These are phyloP conservation scores for Cydia strobilella DNA, from an alignment of 1,140 invertebrate genomes.

Conservation along the genomic window DNA sequence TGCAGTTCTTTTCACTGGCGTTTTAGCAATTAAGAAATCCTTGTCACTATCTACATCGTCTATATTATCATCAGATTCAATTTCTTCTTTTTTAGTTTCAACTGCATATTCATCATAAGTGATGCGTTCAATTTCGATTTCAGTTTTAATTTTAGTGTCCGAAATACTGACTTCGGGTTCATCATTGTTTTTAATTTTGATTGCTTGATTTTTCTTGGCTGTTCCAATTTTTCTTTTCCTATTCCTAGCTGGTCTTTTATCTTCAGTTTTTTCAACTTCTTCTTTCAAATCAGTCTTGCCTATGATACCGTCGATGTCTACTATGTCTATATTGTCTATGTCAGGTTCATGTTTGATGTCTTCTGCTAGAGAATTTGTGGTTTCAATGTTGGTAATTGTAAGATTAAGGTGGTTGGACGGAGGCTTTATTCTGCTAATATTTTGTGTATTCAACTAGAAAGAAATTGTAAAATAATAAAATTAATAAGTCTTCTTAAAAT, in stretches of 20 bases:
- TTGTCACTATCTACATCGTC: not conserved
- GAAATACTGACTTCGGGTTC: not conserved
- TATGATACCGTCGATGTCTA: not conserved
- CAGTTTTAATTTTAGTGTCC: not conserved
- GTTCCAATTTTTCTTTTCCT: not conserved
- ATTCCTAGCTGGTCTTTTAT: not conserved
- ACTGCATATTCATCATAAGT: not conserved
- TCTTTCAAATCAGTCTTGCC: conserved; percentile 2
- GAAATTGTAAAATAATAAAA: not conserved
- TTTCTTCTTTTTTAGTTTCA: not conserved
- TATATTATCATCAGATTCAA: not conserved
- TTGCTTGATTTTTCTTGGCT: not conserved
- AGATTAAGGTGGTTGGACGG: not conserved
- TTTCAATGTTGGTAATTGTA: not conserved
- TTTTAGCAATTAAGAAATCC: not conserved
- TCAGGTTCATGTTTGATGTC: not conserved
- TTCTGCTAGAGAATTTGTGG: not conserved
- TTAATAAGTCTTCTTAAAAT: too few relatives aligned
- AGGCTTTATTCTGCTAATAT: too few relatives aligned
- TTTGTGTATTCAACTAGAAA: too few relatives aligned
- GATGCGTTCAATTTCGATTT: not conserved
- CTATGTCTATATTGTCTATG: not conserved
- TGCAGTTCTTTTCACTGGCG: not conserved
- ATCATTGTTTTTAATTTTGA: not conserved
- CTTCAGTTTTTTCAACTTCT: not conserved